Evolutionary conservation across 2,888 invertebrate species (phyloP), one percentile per base, ranked within the genome.

Genomic region (Alloplasta piceator): DNA sequence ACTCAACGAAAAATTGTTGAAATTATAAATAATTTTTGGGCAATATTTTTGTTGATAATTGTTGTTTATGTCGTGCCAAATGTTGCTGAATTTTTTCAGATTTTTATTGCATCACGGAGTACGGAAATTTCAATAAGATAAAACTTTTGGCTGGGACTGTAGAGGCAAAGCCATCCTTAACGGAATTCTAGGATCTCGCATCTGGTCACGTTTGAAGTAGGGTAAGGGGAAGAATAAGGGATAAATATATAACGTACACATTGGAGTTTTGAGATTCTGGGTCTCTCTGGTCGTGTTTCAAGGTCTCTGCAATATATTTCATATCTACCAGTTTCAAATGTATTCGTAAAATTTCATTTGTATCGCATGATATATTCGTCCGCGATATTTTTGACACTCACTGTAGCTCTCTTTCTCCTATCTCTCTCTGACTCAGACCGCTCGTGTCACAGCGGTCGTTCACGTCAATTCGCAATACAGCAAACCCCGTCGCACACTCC

Each of bases 121-220:
- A n/a, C n/a, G n/a, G n/a, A n/a, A n/a, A n/a, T n/a, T n/a, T n/a
- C n/a, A n/a, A n/a, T n/a, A n/a, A n/a, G n/a, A n/a, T n/a, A n/a
- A n/a, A n/a, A n/a, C n/a, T n/a, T n/a, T n/a, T n/a, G n/a, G n/a
- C n/a, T n/a, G n/a, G n/a, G n/a, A n/a, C n/a, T n/a, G n/a, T n/a
- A n/a, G n/a, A n/a, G n/a, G n/a, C n/a, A n/a, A 58, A 36, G 67
- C n/a, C 12, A 36, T 56, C 50, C 61, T 52, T 68, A 77, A 78
- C 50, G 71, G 78, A 80, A 73, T 83, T 83, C 72, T 76, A 75
- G 75, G 73, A 80, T 80, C 80, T 74, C 76, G 73, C 82, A 80
- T 78, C 78, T 80, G 74, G 77, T 26, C 68, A 36, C 55, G 50
- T 48, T 60, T 38, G 41, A 12, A 60, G 48, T 9, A 48, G 43